Conservation (phyloP, 2,113 vertebrate genomes). For the Takifugu flavidus region DNA sequence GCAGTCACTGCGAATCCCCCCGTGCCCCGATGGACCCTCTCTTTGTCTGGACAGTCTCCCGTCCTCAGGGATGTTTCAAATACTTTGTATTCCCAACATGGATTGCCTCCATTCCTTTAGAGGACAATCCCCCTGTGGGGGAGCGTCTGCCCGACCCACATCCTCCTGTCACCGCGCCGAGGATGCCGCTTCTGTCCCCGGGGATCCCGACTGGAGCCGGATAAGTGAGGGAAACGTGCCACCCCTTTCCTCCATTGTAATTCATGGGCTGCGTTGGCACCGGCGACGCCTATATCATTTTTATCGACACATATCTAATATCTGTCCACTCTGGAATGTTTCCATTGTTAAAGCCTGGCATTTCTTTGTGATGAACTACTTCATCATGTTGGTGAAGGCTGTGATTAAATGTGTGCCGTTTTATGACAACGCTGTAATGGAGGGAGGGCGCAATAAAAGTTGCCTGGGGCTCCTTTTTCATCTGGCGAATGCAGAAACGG, state of each 20-base stretch:
- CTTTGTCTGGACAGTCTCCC: constrained; percentile 38
- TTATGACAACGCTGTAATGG: constrained; percentile 63
- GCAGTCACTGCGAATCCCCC: constrained; percentile 21
- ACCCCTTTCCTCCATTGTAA: constrained; percentile 22
- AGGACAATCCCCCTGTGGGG: constrained; percentile 39
- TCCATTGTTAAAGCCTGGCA: constrained; percentile 36
- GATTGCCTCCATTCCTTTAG: constrained; percentile 43
- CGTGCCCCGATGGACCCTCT: constrained; percentile 23
- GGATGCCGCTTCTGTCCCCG: constrained; percentile 17
- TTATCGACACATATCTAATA: constrained; percentile 55
- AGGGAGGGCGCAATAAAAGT: constrained; percentile 59
- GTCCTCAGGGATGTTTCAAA: constrained; percentile 43
- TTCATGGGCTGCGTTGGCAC: constrained; percentile 20
- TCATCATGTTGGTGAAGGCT: constrained; percentile 50
- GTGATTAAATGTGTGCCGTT: constrained; percentile 69
- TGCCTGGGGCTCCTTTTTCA: constrained; percentile 42
- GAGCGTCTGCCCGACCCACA: constrained; percentile 12
- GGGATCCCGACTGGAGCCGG: constrained; percentile 19
- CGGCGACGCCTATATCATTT: constrained; percentile 37
- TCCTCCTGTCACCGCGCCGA: constrained; percentile 19
- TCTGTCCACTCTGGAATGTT: constrained; percentile 39
- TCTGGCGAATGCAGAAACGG: constrained; percentile 26
- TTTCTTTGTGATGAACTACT: constrained; percentile 57
- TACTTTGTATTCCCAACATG: constrained; percentile 49
- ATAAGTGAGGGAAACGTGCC: constrained; percentile 48